Conservation (phyloP, 2,113 vertebrate species). For the Podarcis muralis region DNA sequence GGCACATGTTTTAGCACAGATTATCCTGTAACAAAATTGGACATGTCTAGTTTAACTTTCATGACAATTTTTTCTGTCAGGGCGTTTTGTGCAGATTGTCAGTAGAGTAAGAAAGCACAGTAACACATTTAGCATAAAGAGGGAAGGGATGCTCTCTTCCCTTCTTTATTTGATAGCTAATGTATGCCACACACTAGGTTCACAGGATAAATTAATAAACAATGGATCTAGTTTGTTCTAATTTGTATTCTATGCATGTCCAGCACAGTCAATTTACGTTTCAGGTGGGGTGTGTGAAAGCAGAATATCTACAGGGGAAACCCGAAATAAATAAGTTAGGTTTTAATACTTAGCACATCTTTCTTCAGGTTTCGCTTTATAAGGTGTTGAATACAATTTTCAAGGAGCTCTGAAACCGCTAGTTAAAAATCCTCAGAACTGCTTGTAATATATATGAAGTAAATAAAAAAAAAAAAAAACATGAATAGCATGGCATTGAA, state of each 20-base stretch:
- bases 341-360: neutral
- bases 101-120: slow-evolving; percentile 38
- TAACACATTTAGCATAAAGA: slow-evolving; percentile 16
- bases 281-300: neutral
- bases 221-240: neutral
- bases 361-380: neutral
- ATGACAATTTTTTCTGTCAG: slow-evolving; percentile 62
- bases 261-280: neutral
- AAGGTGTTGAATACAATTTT: neutral
- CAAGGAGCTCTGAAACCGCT: neutral
- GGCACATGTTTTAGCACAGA: slow-evolving; percentile 73
- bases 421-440: neutral
- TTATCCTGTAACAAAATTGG: slow-evolving; percentile 69
- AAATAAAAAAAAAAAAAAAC: too few relatives aligned
- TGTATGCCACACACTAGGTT: slow-evolving; percentile 9
- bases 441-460: neutral
- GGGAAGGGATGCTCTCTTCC: slow-evolving; percentile 22
- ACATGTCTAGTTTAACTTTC: slow-evolving; percentile 50
- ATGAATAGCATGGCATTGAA: neutral
- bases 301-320: neutral
- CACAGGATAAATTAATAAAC: neutral
- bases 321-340: neutral
- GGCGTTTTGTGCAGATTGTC: slow-evolving; percentile 43
- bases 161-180: neutral
- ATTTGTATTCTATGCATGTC: neutral